These are phyloP conservation scores for Choristoneura rosaceana DNA, from an alignment of 2,888 invertebrate genomes.

Conservation along the genomic window DNA sequence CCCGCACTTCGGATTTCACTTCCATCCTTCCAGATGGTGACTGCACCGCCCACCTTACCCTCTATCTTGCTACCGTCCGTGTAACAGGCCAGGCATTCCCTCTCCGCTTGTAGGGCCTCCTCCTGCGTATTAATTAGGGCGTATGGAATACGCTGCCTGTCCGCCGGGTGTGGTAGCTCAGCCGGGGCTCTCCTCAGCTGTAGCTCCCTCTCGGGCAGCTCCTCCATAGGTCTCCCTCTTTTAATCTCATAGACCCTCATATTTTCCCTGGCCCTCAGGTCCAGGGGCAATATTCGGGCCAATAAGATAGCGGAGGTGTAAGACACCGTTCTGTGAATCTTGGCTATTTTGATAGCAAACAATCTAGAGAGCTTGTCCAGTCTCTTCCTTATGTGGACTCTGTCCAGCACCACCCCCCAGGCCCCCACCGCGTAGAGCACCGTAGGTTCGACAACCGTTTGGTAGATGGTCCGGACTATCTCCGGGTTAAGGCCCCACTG, in stretches of 20 bases:
- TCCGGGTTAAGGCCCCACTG: slow-evolving; percentile 4
- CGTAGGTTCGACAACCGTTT: not conserved
- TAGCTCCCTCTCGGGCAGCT: not conserved
- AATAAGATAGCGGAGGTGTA: slow-evolving; percentile 23
- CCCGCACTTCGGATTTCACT: no score
- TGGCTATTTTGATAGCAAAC: not conserved
- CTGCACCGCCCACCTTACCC: no score
- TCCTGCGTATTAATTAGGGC: not conserved
- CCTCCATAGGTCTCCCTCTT: not conserved
- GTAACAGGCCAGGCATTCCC: no score
- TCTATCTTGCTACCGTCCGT: no score
- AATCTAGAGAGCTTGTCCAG: not conserved
- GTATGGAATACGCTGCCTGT: accelerated
- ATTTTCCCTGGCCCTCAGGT: not conserved
- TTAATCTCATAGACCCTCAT: not conserved
- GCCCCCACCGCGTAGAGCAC: not conserved
- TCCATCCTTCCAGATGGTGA: no score
- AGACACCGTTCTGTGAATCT: not conserved
- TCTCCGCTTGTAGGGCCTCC: no score
- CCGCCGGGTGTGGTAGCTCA: not conserved
- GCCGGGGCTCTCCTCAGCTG: not conserved
- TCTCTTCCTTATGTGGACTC: slow-evolving; percentile 10
- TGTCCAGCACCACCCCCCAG: not conserved
- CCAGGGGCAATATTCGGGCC: slow-evolving; percentile 28
- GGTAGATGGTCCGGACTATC: not conserved